Conservation (phyloP, 2,888 invertebrate species). For the Macrophya alboannulata region DNA sequence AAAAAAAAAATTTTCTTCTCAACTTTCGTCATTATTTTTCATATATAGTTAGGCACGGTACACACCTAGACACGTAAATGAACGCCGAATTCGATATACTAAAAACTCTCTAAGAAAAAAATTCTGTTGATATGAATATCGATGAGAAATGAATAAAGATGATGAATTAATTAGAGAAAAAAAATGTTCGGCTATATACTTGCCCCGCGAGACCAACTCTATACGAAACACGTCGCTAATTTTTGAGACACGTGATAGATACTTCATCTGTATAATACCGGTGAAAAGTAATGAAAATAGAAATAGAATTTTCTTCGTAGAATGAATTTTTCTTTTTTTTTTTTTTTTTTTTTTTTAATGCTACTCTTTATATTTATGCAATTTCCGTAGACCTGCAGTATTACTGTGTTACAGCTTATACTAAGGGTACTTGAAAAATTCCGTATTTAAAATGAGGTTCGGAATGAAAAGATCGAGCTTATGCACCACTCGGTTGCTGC, state of each 20-base stretch:
- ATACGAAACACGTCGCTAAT: neutral
- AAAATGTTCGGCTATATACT: neutral
- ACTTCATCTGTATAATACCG: too few relatives aligned
- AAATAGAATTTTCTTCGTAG: neutral
- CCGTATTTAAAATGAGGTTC: neutral
- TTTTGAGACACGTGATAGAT: too few relatives aligned
- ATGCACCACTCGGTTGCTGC: neutral
- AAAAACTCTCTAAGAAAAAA: neutral
- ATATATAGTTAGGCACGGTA: neutral
- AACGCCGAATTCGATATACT: neutral
- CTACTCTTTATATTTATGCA: neutral
- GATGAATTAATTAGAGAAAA: neutral
- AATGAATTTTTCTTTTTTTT: too few relatives aligned
- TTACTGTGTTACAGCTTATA: constrained; percentile 6
- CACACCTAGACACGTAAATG: neutral
- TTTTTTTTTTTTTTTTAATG: neutral
- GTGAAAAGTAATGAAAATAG: neutral
- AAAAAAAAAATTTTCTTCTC: constrained; percentile 3
- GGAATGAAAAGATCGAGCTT: constrained; percentile 1
- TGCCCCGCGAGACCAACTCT: neutral
- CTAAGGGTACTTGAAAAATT: neutral
- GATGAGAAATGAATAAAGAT: neutral
- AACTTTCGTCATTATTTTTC: constrained; percentile 10
- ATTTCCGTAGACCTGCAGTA: neutral
- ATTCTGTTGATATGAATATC: neutral